Evolutionary conservation across 1,140 invertebrate species (phyloP).

Genomic region (Dermatophagoides farinae): DNA sequence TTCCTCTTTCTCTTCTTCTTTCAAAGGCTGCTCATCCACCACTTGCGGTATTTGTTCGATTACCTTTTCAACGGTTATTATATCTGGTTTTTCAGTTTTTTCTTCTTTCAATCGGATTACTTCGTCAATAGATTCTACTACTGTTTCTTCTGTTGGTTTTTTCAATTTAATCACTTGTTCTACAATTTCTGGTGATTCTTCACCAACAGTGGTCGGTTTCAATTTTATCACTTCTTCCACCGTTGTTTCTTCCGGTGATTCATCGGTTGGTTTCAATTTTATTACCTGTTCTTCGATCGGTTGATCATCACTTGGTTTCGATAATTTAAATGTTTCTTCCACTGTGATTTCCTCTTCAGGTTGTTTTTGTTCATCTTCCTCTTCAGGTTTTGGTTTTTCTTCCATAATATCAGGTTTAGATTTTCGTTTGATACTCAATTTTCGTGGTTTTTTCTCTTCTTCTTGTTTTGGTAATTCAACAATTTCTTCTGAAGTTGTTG

Average conservation of each 20-base stretch:
- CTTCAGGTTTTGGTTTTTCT: conserved; percentile 14
- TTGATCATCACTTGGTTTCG: neutral
- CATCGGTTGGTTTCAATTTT: conserved; percentile 19
- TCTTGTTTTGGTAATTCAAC: conserved; percentile 10
- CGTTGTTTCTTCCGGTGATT: conserved; percentile 7
- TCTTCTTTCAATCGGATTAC: conserved; percentile 18
- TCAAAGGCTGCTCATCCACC: too few species aligned
- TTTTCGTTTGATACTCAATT: conserved; percentile 23
- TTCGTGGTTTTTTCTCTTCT: conserved; percentile 31
- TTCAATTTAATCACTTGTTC: conserved; percentile 13
- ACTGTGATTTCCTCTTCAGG: too few species aligned
- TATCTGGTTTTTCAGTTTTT: conserved; percentile 7
- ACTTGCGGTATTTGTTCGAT: neutral
- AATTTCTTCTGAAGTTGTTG: neutral
- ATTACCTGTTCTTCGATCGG: conserved; percentile 9
- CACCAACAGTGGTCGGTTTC: neutral
- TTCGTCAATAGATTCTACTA: conserved; percentile 21
- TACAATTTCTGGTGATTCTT: conserved; percentile 15
- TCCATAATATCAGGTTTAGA: conserved; percentile 32
- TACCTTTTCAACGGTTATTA: neutral
- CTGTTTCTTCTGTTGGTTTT: neutral
- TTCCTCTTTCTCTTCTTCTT: too few species aligned
- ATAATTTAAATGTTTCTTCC: conserved; percentile 19
- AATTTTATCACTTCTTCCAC: conserved; percentile 1
- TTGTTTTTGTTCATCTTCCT: conserved; percentile 20